Evolutionary conservation across 2,888 invertebrate genomes (phyloP).

Genomic region (Chydorus sphaericus): DNA sequence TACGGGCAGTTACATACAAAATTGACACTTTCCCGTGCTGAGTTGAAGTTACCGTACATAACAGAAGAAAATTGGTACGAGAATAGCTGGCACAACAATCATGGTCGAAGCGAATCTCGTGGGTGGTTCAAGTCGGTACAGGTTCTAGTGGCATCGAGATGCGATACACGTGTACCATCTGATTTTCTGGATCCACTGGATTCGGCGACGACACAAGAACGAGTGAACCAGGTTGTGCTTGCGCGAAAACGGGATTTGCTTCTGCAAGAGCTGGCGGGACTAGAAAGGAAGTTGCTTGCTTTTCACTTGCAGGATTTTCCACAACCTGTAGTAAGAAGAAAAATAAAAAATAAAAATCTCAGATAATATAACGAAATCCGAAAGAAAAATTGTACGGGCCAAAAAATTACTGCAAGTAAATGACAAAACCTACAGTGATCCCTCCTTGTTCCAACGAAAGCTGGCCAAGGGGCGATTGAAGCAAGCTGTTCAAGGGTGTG

Average conservation of each 20-base stretch:
- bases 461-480: not conserved
- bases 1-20: not conserved
- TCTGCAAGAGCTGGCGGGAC: not conserved
- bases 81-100: not conserved
- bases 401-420: too few relatives aligned
- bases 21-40: too few relatives aligned
- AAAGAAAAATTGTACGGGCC: too few relatives aligned
- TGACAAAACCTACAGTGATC: too few relatives aligned
- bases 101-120: not conserved
- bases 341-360: too few relatives aligned
- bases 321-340: too few relatives aligned
- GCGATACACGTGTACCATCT: conserved; percentile 8
- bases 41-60: not conserved
- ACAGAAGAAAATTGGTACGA: not conserved
- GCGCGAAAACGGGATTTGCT: conserved; percentile 10
- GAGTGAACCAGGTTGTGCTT: conserved; percentile 3
- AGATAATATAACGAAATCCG: too few relatives aligned
- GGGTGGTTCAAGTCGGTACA: not conserved
- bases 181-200: conserved; percentile 5
- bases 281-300: conserved; percentile 4
- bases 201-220: conserved; percentile 5
- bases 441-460: not conserved
- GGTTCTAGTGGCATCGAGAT: not conserved
- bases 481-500: not conserved
- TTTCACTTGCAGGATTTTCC: not conserved